phyloP scores from a whole-genome alignment of 2,797 vertebrate genomes.

The Stomatorhinus walkeri region DNA sequence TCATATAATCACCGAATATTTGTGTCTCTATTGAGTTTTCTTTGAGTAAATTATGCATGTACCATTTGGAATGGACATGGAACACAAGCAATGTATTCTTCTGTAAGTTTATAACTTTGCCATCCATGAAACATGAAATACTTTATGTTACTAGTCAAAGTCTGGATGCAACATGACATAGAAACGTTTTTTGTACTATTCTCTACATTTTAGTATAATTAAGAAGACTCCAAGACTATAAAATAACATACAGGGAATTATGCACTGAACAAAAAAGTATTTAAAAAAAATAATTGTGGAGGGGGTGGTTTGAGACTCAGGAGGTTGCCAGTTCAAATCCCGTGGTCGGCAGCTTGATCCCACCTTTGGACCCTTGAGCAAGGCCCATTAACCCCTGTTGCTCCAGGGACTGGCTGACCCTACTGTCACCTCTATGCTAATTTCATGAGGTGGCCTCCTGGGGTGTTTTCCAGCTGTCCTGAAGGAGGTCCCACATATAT shows the following conservation, averaged over 20 bases:
- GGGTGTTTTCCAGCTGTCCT: background rate
- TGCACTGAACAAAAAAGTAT: background rate
- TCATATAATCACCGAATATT: background rate
- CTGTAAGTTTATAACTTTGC: background rate
- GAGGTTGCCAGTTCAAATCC: background rate
- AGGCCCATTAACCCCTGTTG: background rate
- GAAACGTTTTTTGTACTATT: background rate
- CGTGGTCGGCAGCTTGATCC: background rate
- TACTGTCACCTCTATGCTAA: background rate
- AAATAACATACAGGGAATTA: background rate
- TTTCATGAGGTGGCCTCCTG: background rate
- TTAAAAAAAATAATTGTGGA: background rate
- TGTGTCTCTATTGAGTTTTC: background rate
- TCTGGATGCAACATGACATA: background rate
- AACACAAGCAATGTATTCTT: background rate
- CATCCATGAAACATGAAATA: background rate
- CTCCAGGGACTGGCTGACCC: background rate
- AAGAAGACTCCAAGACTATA: background rate
- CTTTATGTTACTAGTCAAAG: background rate
- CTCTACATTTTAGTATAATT: background rate
- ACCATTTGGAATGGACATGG: background rate
- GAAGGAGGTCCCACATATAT: background rate
- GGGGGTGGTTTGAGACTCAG: background rate
- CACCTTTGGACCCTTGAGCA: background rate
- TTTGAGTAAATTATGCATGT: background rate